Conservation (phyloP, 2,888 invertebrate genomes). For the Oligia strigilis region DNA sequence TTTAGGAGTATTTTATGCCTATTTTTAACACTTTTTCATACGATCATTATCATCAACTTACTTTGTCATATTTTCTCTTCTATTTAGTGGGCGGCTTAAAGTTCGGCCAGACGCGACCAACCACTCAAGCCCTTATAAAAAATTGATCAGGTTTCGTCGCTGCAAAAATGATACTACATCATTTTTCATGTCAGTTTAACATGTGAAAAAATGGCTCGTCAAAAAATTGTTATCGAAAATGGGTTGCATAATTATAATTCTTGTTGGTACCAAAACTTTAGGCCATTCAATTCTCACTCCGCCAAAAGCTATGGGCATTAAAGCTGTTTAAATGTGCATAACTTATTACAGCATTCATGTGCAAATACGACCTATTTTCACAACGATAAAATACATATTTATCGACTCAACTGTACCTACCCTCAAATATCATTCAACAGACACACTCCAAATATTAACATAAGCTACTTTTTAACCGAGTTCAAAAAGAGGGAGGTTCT, state of each 20-base stretch:
- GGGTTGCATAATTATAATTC: constrained; percentile 13
- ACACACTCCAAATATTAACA: constrained; percentile 37
- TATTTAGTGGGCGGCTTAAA: not conserved
- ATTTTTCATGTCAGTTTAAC: constrained; percentile 57
- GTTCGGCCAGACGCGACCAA: constrained; percentile 23
- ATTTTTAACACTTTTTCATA: not conserved
- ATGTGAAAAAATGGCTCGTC: constrained; percentile 29
- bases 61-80: not conserved
- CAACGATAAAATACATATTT: constrained; percentile 58
- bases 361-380: constrained; percentile 57
- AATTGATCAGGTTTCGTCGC: constrained; percentile 31
- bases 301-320: constrained; percentile 52
- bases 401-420: constrained; percentile 41
- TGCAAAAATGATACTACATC: constrained; percentile 44
- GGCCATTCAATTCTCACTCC: constrained; percentile 12
- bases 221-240: constrained; percentile 13
- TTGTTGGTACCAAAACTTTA: constrained; percentile 5
- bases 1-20: no score
- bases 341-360: constrained; percentile 62
- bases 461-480: constrained; percentile 14
- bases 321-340: constrained; percentile 59
- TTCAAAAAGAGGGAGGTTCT: not conserved
- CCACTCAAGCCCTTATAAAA: constrained; percentile 26
- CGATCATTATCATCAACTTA: not conserved
- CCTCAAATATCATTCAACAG: constrained; percentile 24